Evolutionary conservation across 2,888 invertebrate genomes (phyloP), one percentile per base, ranked within the genome.

Genomic region (Limnephilus lunatus): DNA sequence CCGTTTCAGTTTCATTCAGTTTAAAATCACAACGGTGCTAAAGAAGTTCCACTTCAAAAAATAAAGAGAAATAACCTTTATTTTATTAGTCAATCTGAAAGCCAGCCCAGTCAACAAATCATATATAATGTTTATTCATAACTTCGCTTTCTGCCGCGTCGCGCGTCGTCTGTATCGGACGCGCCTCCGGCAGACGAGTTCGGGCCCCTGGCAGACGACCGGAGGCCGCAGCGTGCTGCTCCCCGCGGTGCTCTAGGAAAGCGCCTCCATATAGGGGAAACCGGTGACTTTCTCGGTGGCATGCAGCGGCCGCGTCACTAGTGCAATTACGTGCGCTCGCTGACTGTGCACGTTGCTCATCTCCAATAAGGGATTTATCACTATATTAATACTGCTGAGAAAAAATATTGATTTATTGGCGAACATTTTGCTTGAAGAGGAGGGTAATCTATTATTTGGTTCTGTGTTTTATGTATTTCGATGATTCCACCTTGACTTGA

Each of bases 291-390:
- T 31, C 35, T 31, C 32, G 39, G 4, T n/a, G 39, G 35, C 30
- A 39, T 85, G 85, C 85, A 35, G n/a, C 85, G 85, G 15, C 35
- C 25, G 85, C 85, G 48, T 25, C 85, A 44, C 85, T 44, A n/a
- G 25, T n/a, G 48, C n/a, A 25, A 85, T 48, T 39, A 85, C 44
- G 85, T 39, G 85, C 85, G n/a, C 83, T 35, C 32, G 25, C 53
- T 68, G 25, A 19, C 30, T 19, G 83, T 83, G 83, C 83, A 31
- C 83, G 83, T 12, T 68, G 25, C 83, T 19, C 83, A 32, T 31
- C 30, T 32, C 15, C 32, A 9, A 32, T 83, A 31, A 32, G 15
- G 2, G 30, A 19, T 32, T 82, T 82, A 31, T 82, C 25, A 83
- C 0, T 25, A 19, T 32, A 11, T 32, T 31, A 4, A 19, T 25